A percentile compares a stretch with the other conserved stretches of the same genome.
Conservation (phyloP, 2,113 vertebrate genomes). For the Eubucco bourcierii region DNA sequence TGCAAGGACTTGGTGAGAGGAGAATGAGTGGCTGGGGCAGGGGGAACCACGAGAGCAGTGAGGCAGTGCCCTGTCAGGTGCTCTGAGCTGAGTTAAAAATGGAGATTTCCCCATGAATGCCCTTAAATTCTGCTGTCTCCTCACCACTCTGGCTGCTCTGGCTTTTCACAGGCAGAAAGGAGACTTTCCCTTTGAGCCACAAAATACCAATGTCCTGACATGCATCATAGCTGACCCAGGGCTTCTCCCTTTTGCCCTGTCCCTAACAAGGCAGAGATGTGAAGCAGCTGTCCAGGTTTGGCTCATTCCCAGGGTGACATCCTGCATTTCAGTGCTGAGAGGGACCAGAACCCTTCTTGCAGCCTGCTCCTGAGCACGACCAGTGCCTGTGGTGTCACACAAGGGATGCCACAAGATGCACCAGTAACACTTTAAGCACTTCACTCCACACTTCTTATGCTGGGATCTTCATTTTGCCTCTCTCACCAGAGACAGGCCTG, state of each 20-base stretch:
- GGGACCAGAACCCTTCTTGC: not conserved
- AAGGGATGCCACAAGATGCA: not conserved
- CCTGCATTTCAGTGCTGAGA: not conserved
- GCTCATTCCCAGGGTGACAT: conserved; percentile 10
- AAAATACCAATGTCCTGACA: conserved; percentile 40
- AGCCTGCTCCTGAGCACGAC: not conserved
- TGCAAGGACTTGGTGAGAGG: not conserved
- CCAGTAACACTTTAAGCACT: fast-evolving
- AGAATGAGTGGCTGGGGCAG: not conserved
- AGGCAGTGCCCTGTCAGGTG: not conserved
- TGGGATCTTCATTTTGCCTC: not conserved
- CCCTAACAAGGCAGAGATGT: conserved; percentile 22
- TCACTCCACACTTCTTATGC: not conserved
- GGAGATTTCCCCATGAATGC: not conserved
- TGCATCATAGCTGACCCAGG: conserved; percentile 5
- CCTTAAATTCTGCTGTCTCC: conserved; percentile 12
- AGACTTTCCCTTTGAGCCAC: not conserved
- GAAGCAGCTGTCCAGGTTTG: conserved; percentile 36
- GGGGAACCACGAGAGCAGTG: not conserved
- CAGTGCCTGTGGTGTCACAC: fast-evolving
- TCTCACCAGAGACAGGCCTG: not conserved
- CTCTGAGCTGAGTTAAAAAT: conserved; percentile 14
- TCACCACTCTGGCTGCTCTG: not conserved
- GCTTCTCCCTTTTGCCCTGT: conserved; percentile 5
- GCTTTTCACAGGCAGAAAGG: conserved; percentile 6